Evolutionary conservation across 1,140 invertebrate genomes (phyloP), one percentile per base, ranked within the genome.

Genomic region (Xylocopa sonorina): DNA sequence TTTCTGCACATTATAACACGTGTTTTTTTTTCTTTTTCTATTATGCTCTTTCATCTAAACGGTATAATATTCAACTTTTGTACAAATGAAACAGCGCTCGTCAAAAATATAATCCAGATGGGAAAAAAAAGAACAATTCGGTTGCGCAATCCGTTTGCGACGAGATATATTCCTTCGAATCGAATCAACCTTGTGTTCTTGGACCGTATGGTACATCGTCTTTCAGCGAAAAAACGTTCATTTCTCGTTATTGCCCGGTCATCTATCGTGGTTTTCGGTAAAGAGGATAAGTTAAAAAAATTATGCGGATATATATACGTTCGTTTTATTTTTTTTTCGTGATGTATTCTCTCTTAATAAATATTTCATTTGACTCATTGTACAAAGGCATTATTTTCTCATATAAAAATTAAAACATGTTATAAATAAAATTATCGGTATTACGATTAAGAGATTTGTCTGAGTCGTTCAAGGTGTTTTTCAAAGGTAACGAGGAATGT

Each of bases 351-450:
- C 55, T 29, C 57, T 64, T 18, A 51, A 80, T 73, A 64, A 81
- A 82, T 82, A 80, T 10, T 51, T 50, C 16, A 34, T 41, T 76
- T 72, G 66, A 71, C 51, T 83, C 66, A 50, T 66, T 55, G 72
- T 88, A 89, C 85, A 90, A 89, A 89, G 80, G 84, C 81, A 87
- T 81, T 85, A 57, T 67, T 75, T 14, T 48, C 34, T 1, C 29
- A 51, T 84, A 82, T 84, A 88, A 81, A 84, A 72, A 75, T 87
- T 83, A 81, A 85, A 87, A 86, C 78, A 46, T 76, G 78, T 77
- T 74, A 80, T 55, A 87, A 85, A 78, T 82, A 75, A 87, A 88
- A 88, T 81, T 68, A 83, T 69, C 64, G 43, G 24, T 53, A 68
- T 76, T 48, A 79, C 4, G 12, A 41, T 50, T 48, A 12, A 48